Base-by-base conservation (phyloP, 1,140 invertebrate genomes). In the Lepeophtheirus salmonis region DNA sequence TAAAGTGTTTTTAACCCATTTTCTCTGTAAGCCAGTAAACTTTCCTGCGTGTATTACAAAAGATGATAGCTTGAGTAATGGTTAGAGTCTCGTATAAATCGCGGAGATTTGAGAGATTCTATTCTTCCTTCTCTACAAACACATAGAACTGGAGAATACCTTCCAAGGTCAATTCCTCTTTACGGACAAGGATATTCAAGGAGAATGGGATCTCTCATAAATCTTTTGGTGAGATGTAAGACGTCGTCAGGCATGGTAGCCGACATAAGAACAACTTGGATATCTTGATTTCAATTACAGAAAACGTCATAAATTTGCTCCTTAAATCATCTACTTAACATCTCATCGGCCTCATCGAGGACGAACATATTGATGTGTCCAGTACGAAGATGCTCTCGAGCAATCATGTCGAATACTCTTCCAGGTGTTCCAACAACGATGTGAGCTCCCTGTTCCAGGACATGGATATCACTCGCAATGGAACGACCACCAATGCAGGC, bases 271-370 rank as follows among this genome's bases (percentile, higher is more conserved):
- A 98, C 94, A 20, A 97, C 73, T 78, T 97, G 95, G 58, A 96
- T 89, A 72, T 91, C 85, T 58, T 79, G 66, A 51, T 83, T 83
- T 69, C 98, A 77, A 72, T 82, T 82, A 72, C 86, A 87, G 75
- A 98, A 97, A 52, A 98, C 91, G 77, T 98, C 91, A 71, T 98
- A 92, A 70, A 99, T 98, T 75, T 98, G 95, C 74, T 99, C 95
- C 73, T 97, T 98, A 71, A 99, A 99, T 64, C 96, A 95, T 74
- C 92, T 79, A 22, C 92, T 97, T 70, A 99, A 83, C 94, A 99
- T 98, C 77, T 99, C 96, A 75, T 99, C 96, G 67, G 96, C 95
- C 77, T 99, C 96, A 75, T 99, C 96, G 63, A 99, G 79, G 3
- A 99, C 92, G 72, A 99, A 98, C 69, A 98, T 81, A 73, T 92